Evolutionary conservation across 2,888 invertebrate species (phyloP).

Genomic region (Napeogenes sylphis): DNA sequence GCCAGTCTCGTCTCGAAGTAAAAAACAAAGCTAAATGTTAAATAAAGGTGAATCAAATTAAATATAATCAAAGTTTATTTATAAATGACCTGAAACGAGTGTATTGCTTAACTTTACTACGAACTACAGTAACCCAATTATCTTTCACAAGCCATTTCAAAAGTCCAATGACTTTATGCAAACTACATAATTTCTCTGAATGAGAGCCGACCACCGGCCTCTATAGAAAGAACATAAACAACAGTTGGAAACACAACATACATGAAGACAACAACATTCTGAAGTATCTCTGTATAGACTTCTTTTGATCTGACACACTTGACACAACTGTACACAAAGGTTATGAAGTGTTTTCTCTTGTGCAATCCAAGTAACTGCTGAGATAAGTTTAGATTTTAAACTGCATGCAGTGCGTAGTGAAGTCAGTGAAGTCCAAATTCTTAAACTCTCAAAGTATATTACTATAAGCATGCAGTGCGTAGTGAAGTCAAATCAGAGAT

Average conservation of each 20-base stretch:
- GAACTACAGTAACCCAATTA: conserved; percentile 3
- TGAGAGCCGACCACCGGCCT: conserved; percentile 10
- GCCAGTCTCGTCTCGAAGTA: too few relatives aligned
- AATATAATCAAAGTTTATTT: too few relatives aligned
- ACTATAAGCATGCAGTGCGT: too few relatives aligned
- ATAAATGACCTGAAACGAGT: too few relatives aligned
- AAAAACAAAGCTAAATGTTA: too few relatives aligned
- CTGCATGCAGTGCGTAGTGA: background rate
- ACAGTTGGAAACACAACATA: conserved; percentile 18
- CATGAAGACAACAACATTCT: conserved; percentile 7
- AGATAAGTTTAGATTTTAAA: conserved; percentile 20
- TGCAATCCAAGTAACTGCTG: conserved; percentile 20
- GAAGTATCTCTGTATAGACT: conserved; percentile 18
- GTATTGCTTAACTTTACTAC: background rate
- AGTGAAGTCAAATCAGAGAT: too few relatives aligned
- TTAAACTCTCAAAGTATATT: too few relatives aligned
- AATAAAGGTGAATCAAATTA: too few relatives aligned
- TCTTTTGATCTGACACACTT: conserved; percentile 33
- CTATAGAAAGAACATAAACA: conserved; percentile 28
- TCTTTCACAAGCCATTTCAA: background rate
- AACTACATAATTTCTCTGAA: conserved; percentile 23
- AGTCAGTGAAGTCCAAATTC: too few relatives aligned
- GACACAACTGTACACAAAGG: conserved; percentile 23
- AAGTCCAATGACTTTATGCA: conserved; percentile 9
- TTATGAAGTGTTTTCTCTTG: conserved; percentile 24